phyloP scores from a whole-genome alignment of 2,888 invertebrate genomes.

The Alentia gelatinosa region DNA sequence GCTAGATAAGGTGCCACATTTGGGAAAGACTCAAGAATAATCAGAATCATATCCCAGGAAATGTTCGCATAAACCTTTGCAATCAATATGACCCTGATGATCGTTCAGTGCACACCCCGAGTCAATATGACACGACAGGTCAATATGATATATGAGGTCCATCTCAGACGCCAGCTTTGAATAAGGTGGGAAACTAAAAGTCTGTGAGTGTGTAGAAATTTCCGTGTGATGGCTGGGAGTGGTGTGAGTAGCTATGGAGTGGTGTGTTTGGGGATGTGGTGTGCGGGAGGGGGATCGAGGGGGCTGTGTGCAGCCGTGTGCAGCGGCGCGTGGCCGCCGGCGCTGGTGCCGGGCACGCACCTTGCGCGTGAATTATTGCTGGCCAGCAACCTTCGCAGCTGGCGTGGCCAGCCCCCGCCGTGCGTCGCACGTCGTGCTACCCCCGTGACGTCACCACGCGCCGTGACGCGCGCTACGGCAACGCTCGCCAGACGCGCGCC shows the following conservation, averaged over 20 bases:
- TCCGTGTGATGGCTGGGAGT: not conserved
- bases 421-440: no score
- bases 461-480: constrained; percentile 17
- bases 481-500: constrained; percentile 32
- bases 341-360: not conserved
- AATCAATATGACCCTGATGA: no score
- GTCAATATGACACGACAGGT: no score
- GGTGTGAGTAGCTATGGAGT: not conserved
- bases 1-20: no score
- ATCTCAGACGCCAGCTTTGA: no score
- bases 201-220: not conserved
- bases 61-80: no score
- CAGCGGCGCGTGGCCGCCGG: not conserved
- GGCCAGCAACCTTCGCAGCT: not conserved
- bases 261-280: not conserved
- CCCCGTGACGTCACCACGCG: not conserved
- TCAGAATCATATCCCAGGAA: no score
- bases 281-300: not conserved
- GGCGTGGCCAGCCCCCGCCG: not conserved
- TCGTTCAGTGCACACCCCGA: no score
- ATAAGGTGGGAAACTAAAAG: no score
- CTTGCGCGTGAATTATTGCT: not conserved
- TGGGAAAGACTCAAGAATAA: no score
- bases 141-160: no score
- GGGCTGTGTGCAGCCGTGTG: not conserved